phyloP scores from a whole-genome alignment of 2,888 invertebrate species.

The Bedellia somnulentella region DNA sequence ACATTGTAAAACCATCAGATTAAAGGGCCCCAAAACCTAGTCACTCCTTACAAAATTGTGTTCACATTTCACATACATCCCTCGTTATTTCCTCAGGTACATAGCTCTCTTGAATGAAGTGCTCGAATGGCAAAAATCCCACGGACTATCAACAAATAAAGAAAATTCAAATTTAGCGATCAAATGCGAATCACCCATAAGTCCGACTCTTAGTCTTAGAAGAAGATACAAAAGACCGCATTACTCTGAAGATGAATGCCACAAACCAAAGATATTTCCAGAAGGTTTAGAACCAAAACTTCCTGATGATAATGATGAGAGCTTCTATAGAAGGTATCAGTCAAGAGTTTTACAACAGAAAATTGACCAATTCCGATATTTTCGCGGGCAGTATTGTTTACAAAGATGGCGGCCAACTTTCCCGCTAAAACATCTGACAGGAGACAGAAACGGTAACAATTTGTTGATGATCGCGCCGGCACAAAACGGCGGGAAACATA shows the following conservation, averaged over 20 bases:
- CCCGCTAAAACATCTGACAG: constrained; percentile 37
- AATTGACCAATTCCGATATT: constrained; percentile 30
- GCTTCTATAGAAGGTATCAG: constrained; percentile 19
- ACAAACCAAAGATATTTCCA: constrained; percentile 22
- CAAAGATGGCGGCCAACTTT: constrained; percentile 47
- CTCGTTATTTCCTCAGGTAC: constrained; percentile 60
- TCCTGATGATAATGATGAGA: no score
- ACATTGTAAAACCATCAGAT: no score
- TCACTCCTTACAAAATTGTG: no score
- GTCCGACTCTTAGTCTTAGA: constrained; percentile 17
- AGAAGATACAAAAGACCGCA: constrained; percentile 33
- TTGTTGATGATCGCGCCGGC: constrained; percentile 68
- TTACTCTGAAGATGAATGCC: constrained; percentile 25
- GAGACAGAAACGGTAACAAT: constrained; percentile 67
- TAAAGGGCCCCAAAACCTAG: no score
- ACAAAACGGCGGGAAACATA: constrained; percentile 26
- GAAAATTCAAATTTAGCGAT: constrained; percentile 48
- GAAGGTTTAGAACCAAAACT: no score
- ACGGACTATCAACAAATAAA: constrained; percentile 37
- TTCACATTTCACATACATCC: no score
- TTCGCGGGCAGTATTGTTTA: constrained; percentile 40
- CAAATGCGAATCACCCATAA: constrained; percentile 54
- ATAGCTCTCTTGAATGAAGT: constrained; percentile 85
- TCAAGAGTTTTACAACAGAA: constrained; percentile 17
- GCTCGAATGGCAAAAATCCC: constrained; percentile 82